Base-by-base conservation (phyloP, 37 sponge, comb jelly and placozoan genomes). In the Theonella swinhoei region DNA sequence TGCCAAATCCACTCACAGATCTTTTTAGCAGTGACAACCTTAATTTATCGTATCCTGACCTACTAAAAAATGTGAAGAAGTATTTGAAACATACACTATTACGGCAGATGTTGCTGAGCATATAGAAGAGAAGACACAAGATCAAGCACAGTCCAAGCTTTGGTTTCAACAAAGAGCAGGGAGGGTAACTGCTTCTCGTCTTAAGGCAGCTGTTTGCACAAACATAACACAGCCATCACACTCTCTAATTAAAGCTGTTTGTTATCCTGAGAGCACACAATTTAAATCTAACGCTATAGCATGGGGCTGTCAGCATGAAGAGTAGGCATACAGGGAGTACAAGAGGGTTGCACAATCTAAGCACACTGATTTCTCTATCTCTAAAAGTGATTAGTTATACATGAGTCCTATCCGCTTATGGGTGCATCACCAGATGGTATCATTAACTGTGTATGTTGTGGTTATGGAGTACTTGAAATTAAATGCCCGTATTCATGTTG, bases 111-210 rank as follows among this genome's bases (percentile, higher is more conserved):
- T 75, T 39, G 80, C 86, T 9, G 33, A 70, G 33, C 31, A 26
- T 39, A 42, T 90, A 25, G 91, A 90, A 59, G 38, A 80, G 69
- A 37, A 62, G 25, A 90, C 80, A 23, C 40, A 61, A 74, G 76
- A 43, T 4, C 91, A 90, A 65, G 39, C 81, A 40, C 29, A 39
- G 22, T 80, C 80, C 4, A 74, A 74, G 37, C 58, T 74, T 22
- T 89, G 90, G 90, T 89, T 71, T 62, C 74, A 84, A 36, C 73
- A 78, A 68, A 54, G 90, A 37, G 68, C 90, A 25, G 90, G 85
- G 41, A 43, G 90, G 24, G 80, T 89, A 2, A 89, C 90, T 42
- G 90, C 90, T 20, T 89, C 85, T 23, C 78, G 62, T 33, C 68
- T 89, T 62, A 89, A 79, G 69, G 42, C 76, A 40, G 85, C 68